Conservation (phyloP, 2,888 invertebrate genomes). For the Linnaemya vulpina region DNA sequence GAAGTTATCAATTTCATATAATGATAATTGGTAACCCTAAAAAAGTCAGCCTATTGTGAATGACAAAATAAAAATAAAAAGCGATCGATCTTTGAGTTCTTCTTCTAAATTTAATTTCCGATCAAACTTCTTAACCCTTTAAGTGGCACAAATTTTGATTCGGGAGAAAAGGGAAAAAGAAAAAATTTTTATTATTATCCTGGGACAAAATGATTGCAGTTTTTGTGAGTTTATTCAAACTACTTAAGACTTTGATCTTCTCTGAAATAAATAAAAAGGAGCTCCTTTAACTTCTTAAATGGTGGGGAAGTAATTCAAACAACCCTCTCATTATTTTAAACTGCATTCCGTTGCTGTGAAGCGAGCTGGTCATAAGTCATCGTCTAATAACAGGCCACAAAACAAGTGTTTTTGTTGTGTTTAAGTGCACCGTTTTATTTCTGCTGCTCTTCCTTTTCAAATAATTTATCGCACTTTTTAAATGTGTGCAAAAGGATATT, state of each 20-base stretch:
- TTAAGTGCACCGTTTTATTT: conserved; percentile 47
- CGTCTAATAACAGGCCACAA: conserved; percentile 59
- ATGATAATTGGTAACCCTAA: too few species aligned
- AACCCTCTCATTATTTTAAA: conserved; percentile 27
- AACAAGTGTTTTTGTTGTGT: conserved; percentile 51
- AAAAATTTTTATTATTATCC: neutral
- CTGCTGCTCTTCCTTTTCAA: neutral
- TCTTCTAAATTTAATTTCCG: too few species aligned
- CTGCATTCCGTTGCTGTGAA: conserved; percentile 52
- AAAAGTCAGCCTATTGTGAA: too few species aligned
- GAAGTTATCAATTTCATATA: too few species aligned
- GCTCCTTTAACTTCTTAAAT: neutral
- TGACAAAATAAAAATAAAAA: too few species aligned
- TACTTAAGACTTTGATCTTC: neutral
- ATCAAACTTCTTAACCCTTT: too few species aligned
- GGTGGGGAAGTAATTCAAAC: neutral
- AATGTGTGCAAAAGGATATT: conserved; percentile 23
- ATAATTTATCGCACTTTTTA: conserved; percentile 59
- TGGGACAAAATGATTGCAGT: neutral
- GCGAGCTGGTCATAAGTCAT: conserved; percentile 55
- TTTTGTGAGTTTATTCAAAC: neutral
- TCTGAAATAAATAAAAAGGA: neutral
- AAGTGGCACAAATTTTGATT: too few species aligned
- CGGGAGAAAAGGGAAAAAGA: too few species aligned
- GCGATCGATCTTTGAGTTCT: too few species aligned